Evolutionary conservation across 2,797 vertebrate genomes (phyloP).

Genomic region (Tokudaia muenninki): DNA sequence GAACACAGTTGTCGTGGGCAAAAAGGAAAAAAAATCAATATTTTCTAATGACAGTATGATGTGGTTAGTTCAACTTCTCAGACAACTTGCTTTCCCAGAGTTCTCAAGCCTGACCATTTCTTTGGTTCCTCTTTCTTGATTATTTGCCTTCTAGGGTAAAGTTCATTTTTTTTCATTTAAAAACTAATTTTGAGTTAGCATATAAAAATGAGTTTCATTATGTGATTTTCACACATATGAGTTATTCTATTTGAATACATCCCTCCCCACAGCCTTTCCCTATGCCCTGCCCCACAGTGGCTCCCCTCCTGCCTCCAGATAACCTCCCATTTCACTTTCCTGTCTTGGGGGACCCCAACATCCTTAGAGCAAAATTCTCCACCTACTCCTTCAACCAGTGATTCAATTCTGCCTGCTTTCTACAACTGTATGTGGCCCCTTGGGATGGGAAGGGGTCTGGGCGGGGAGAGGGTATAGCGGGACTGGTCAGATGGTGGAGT

Average conservation of each 20-base stretch:
- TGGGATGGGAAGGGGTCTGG: not conserved
- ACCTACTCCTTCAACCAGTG: not conserved
- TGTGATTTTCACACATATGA: not conserved
- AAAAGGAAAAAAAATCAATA: constrained; percentile 28
- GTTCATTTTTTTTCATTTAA: not conserved
- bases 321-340: not conserved
- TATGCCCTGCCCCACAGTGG: not conserved
- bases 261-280: not conserved
- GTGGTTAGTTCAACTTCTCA: not conserved
- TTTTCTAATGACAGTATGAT: constrained; percentile 33
- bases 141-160: not conserved
- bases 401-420: not conserved
- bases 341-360: too few species aligned
- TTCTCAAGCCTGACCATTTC: not conserved
- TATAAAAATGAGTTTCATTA: not conserved
- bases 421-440: not conserved
- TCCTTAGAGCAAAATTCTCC: not conserved
- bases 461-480: not conserved
- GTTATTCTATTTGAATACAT: not conserved
- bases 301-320: not conserved
- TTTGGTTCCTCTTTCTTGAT: not conserved
- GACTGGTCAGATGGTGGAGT: not conserved
- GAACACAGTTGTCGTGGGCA: not conserved
- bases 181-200: not conserved
- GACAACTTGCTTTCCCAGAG: not conserved